A percentile compares a stretch with the other conserved stretches of the same genome.
Evolutionary conservation across 2,113 vertebrate genomes (phyloP).

Genomic region (Pardalotus punctatus): DNA sequence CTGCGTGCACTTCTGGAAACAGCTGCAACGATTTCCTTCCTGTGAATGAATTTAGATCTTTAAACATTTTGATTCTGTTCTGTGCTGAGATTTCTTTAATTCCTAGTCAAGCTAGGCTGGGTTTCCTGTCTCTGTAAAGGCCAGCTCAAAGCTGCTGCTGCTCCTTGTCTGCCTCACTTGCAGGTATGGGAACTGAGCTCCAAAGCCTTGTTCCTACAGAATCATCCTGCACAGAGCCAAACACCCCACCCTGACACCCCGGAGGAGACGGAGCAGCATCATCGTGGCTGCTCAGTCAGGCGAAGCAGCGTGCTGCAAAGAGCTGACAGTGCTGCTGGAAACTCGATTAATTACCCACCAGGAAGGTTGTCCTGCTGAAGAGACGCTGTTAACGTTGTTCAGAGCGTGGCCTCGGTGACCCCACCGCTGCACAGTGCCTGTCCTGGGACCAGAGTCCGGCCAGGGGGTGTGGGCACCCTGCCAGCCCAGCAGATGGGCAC

Average conservation of each 20-base stretch:
- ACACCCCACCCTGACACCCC: not conserved
- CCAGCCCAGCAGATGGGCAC: not conserved
- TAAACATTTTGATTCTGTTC: not conserved
- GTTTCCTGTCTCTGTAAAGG: not conserved
- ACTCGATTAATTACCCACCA: not conserved
- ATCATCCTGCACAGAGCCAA: not conserved
- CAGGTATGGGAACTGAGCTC: not conserved
- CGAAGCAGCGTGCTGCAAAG: not conserved
- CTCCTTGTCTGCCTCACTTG: not conserved
- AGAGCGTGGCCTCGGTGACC: not conserved
- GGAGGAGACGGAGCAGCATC: not conserved
- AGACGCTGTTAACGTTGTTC: not conserved
- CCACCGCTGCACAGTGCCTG: not conserved
- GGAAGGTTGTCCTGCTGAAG: not conserved
- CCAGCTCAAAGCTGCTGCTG: not conserved
- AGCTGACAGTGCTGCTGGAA: conserved; percentile 12
- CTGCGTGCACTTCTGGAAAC: not conserved
- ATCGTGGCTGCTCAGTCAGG: not conserved
- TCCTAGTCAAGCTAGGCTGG: not conserved
- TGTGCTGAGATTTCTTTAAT: not conserved
- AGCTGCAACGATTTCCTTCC: not conserved
- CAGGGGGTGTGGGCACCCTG: not conserved
- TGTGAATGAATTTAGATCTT: not conserved
- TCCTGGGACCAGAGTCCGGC: not conserved
- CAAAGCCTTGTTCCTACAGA: not conserved